These are phyloP conservation scores for Verasper variegatus DNA, from an alignment of 2,113 vertebrate genomes.

Conservation along the genomic window DNA sequence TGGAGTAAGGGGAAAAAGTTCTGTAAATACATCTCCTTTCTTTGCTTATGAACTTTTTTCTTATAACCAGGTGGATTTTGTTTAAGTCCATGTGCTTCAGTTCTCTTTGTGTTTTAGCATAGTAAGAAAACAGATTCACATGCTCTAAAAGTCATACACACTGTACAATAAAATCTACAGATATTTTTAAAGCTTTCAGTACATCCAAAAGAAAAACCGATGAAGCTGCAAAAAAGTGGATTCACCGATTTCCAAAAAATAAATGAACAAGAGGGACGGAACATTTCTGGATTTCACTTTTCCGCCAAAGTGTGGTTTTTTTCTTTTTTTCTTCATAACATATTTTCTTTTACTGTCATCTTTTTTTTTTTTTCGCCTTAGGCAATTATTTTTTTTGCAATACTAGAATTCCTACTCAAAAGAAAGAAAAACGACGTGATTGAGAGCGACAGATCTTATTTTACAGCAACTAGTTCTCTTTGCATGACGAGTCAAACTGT, in stretches of 20 bases:
- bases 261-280: not conserved
- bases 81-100: slow-evolving; percentile 73
- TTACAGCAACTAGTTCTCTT: slow-evolving; percentile 36
- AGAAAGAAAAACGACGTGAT: slow-evolving; percentile 42
- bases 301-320: slow-evolving; percentile 24
- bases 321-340: slow-evolving; percentile 16
- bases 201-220: slow-evolving; percentile 71
- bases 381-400: slow-evolving; percentile 43
- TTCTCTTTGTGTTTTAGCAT: slow-evolving; percentile 76
- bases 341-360: slow-evolving; percentile 15
- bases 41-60: slow-evolving; percentile 11
- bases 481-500: slow-evolving; percentile 32
- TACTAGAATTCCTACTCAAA: slow-evolving; percentile 51
- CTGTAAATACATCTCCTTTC: slow-evolving; percentile 31
- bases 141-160: slow-evolving; percentile 84
- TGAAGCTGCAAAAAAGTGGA: slow-evolving; percentile 38
- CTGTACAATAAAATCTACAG: slow-evolving; percentile 84
- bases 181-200: slow-evolving; percentile 81
- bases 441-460: slow-evolving; percentile 50
- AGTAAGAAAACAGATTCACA: slow-evolving; percentile 81
- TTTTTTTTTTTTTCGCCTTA: slow-evolving; percentile 40
- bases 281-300: slow-evolving; percentile 52
- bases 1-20: slow-evolving; percentile 29
- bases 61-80: slow-evolving; percentile 27
- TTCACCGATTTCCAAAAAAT: slow-evolving; percentile 36